Evolutionary conservation across 2,797 vertebrate genomes (phyloP).

Genomic region (Myotis daubentonii): DNA sequence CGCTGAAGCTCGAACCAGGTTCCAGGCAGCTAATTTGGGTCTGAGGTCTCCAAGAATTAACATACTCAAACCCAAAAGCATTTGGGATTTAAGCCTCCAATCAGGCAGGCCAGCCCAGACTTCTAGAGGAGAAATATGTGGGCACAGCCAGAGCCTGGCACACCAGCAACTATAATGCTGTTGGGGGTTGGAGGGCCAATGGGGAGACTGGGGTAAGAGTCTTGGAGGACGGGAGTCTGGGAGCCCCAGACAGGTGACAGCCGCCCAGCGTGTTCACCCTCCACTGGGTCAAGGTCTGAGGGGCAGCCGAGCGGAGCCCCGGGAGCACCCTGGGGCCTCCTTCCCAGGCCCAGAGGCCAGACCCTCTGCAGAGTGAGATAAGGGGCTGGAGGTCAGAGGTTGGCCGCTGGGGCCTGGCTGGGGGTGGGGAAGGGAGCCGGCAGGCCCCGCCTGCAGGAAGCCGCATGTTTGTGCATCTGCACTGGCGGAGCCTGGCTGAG

Average conservation of each 20-base stretch:
- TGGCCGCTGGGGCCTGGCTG: background rate
- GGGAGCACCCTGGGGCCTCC: rapidly evolving
- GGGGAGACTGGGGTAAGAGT: rapidly evolving
- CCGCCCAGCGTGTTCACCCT: background rate
- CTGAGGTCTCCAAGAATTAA: background rate
- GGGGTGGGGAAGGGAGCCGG: background rate
- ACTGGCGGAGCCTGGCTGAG: slow-evolving; percentile 36
- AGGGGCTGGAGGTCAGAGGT: background rate
- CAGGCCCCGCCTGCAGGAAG: slow-evolving; percentile 58
- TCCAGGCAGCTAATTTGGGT: background rate
- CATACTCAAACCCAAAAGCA: background rate
- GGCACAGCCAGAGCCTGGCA: rapidly evolving
- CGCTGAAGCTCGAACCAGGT: background rate
- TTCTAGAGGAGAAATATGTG: background rate
- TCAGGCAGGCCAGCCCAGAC: background rate
- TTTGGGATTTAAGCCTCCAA: background rate
- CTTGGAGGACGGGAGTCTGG: background rate
- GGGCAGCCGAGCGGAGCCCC: background rate
- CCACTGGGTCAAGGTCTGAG: background rate
- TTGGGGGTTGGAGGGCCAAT: background rate
- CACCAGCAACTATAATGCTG: rapidly evolving
- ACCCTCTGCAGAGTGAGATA: background rate
- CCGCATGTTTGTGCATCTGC: background rate
- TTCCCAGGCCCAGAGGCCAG: background rate
- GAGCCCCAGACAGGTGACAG: too few species aligned